Percentiles rank a stretch among this genome's conserved stretches.
Conservation (phyloP, 2,113 vertebrate species). For the Cyrtonyx montezumae region DNA sequence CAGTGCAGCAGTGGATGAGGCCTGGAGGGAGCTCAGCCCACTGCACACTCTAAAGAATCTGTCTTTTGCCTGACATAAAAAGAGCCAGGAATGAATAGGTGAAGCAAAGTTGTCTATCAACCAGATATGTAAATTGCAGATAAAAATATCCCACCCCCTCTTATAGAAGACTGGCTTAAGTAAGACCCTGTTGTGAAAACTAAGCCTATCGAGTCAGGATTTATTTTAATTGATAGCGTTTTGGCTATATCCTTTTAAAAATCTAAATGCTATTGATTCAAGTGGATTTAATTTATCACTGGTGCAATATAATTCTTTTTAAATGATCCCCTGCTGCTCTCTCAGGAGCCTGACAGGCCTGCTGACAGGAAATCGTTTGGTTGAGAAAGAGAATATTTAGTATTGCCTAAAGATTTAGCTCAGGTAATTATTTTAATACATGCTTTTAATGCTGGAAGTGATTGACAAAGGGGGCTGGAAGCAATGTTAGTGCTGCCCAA, state of each 20-base stretch:
- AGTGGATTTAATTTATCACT: constrained; percentile 79
- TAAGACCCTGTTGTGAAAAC: constrained; percentile 53
- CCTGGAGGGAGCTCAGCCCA: no score
- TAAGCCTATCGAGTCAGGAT: constrained; percentile 13
- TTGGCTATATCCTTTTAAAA: constrained; percentile 64
- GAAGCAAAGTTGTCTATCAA: background rate
- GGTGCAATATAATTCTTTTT: constrained; percentile 74
- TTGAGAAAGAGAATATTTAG: constrained; percentile 76
- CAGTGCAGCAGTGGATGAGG: no score
- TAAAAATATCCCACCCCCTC: background rate
- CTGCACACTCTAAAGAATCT: background rate
- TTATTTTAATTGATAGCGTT: constrained; percentile 54
- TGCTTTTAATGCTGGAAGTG: constrained; percentile 52
- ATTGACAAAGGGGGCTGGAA: constrained; percentile 61
- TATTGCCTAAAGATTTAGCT: constrained; percentile 67
- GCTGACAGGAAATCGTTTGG: constrained; percentile 82
- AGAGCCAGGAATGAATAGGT: background rate
- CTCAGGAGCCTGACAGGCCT: constrained; percentile 55
- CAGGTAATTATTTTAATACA: constrained; percentile 71
- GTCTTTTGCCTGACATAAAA: background rate
- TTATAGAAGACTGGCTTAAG: background rate
- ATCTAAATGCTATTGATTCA: constrained; percentile 79
- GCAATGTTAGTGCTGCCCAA: constrained; percentile 59
- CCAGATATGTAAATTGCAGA: background rate
- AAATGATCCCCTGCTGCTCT: constrained; percentile 74